Evolutionary conservation across 2,888 invertebrate species (phyloP).

Genomic region (Belgica antarctica): DNA sequence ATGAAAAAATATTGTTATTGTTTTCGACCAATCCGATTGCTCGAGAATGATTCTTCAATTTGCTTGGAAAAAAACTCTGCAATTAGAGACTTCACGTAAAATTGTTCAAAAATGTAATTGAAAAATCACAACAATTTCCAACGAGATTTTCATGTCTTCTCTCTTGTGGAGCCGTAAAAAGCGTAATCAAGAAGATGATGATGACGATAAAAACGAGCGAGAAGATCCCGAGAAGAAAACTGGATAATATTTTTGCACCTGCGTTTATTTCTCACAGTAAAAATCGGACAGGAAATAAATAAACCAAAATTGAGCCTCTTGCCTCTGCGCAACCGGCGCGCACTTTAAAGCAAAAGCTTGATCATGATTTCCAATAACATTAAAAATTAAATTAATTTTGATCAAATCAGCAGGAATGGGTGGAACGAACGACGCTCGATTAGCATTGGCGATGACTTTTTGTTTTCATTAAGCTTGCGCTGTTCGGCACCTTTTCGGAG

Average conservation of each 20-base stretch:
- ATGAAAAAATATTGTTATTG: conserved; percentile 41
- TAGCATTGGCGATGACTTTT: not conserved
- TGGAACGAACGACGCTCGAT: not conserved
- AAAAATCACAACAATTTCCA: conserved; percentile 29
- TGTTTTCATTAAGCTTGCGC: conserved; percentile 13
- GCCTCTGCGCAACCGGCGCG: conserved; percentile 14
- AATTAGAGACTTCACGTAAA: too few relatives aligned
- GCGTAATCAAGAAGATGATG: conserved; percentile 16
- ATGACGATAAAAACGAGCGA: conserved; percentile 28
- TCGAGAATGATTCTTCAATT: conserved; percentile 10
- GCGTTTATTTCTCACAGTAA: conserved; percentile 43
- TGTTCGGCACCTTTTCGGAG: not conserved
- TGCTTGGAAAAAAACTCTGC: conserved; percentile 2
- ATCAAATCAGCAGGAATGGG: not conserved
- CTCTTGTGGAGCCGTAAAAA: not conserved
- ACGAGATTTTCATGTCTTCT: not conserved
- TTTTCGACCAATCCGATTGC: conserved; percentile 38
- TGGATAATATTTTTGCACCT: conserved; percentile 42
- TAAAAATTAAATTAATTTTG: conserved; percentile 24
- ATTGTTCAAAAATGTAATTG: conserved; percentile 35
- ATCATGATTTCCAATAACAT: conserved; percentile 24
- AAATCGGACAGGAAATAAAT: conserved; percentile 43
- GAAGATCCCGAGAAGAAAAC: conserved; percentile 12
- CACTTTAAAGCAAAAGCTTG: not conserved
- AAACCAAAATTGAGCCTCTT: conserved; percentile 23